Percentiles rank a stretch among this genome's conserved stretches.
These are phyloP conservation scores for Drosophila yooni DNA, from an alignment of 2,888 invertebrate genomes.

Conservation along the genomic window DNA sequence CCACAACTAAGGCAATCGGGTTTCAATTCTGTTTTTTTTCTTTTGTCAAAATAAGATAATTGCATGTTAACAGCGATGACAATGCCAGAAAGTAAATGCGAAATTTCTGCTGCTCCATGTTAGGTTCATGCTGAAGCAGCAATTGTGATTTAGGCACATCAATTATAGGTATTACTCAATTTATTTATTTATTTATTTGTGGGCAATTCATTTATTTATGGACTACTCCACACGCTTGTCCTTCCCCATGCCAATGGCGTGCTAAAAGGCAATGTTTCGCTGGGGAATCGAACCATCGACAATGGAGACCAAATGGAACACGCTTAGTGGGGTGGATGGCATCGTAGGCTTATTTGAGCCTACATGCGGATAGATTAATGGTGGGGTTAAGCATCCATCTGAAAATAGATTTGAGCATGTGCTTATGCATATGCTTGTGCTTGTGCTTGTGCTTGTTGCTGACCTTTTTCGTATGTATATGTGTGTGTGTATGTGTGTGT, in stretches of 20 bases:
- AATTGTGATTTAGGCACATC: conserved; percentile 56
- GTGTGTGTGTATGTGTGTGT: not conserved
- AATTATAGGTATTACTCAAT: conserved; percentile 76
- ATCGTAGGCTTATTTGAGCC: conserved; percentile 22
- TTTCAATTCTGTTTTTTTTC: conserved; percentile 10
- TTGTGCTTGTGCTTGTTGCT: conserved; percentile 2
- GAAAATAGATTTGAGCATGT: conserved; percentile 53
- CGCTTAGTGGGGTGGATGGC: conserved; percentile 8
- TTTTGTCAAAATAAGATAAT: conserved; percentile 35
- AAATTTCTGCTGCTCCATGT: not conserved
- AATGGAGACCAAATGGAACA: conserved; percentile 9
- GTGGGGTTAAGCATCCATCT: conserved; percentile 52
- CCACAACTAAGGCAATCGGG: conserved; percentile 13
- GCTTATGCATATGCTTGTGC: conserved; percentile 36
- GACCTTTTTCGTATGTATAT: conserved; percentile 28
- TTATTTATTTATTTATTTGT: conserved; percentile 73
- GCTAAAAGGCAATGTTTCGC: conserved; percentile 48
- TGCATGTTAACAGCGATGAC: conserved; percentile 52
- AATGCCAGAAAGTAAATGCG: conserved; percentile 37
- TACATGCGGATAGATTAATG: conserved; percentile 70
- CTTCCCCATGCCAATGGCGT: conserved; percentile 26
- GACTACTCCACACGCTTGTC: conserved; percentile 26
- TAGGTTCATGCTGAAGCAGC: not conserved
- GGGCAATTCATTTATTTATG: conserved; percentile 64
- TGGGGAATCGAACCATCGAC: conserved; percentile 37